A percentile compares a stretch with the other conserved stretches of the same genome.
These are phyloP conservation scores for Hyperoplus immaculatus DNA, from an alignment of 2,797 vertebrate genomes.

Conservation along the genomic window DNA sequence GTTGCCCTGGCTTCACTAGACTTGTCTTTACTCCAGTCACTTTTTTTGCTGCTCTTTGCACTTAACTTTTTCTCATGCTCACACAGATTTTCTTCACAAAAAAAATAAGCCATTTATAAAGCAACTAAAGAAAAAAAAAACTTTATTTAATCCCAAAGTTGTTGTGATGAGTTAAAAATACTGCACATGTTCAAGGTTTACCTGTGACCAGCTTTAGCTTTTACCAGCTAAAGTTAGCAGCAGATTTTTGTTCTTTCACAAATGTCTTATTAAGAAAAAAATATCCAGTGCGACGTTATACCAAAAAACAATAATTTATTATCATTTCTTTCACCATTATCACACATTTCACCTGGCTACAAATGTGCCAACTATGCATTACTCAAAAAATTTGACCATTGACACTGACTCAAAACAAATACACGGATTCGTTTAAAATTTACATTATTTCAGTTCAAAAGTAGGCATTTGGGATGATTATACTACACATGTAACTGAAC, in stretches of 20 bases:
- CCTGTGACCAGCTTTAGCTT: not conserved
- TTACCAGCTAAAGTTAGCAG: not conserved
- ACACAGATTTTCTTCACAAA: conserved; percentile 1
- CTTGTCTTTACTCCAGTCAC: conserved; percentile 6
- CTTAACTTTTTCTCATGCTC: too few species aligned
- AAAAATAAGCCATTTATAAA: conserved; percentile 11
- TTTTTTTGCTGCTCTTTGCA: not conserved
- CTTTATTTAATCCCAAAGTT: not conserved
- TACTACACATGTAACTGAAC: conserved; percentile 78
- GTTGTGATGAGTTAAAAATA: not conserved
- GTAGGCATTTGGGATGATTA: conserved; percentile 77
- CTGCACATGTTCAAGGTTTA: not conserved
- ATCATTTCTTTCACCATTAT: conserved; percentile 90
- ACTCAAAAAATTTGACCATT: conserved; percentile 89
- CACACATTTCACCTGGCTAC: conserved; percentile 93
- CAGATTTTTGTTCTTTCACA: not conserved
- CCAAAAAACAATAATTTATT: conserved; percentile 96
- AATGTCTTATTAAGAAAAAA: conserved; percentile 12
- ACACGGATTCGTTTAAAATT: conserved; percentile 89
- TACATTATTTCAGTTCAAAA: conserved; percentile 88
- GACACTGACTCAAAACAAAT: conserved; percentile 92
- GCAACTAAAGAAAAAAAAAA: not conserved
- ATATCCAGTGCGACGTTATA: conserved; percentile 51
- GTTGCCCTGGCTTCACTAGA: conserved; percentile 27
- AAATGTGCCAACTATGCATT: conserved; percentile 90